These are phyloP conservation scores for Pseudolaguvia tuberculata DNA, from an alignment of 2,113 vertebrate species.

Conservation along the genomic window DNA sequence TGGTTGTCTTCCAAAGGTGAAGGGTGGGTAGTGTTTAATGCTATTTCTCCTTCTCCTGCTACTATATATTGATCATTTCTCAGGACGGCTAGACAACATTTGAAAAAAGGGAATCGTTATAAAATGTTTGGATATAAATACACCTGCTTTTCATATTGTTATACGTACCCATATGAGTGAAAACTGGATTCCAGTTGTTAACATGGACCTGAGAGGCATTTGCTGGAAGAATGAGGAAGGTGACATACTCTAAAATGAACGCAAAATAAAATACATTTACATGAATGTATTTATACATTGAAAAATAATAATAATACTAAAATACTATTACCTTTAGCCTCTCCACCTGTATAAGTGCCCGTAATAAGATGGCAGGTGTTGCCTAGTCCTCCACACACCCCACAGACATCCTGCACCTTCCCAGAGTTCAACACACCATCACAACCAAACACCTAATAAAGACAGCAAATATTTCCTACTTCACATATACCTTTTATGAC, in stretches of 20 bases:
- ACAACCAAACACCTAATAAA: conserved; percentile 81
- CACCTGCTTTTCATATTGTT: neutral
- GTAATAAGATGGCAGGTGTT: conserved; percentile 71
- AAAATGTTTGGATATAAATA: neutral
- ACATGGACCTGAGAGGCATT: conserved; percentile 73
- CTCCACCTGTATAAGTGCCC: conserved; percentile 75
- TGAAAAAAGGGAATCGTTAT: neutral
- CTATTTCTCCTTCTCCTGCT: conserved; percentile 71
- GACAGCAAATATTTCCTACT: neutral
- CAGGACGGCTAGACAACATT: conserved; percentile 69
- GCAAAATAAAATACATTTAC: neutral
- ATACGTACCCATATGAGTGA: conserved; percentile 88
- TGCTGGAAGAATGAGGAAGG: conserved; percentile 77
- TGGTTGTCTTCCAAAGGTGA: conserved; percentile 79
- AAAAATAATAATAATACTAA: neutral
- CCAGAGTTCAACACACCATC: conserved; percentile 81
- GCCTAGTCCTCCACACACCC: conserved; percentile 82
- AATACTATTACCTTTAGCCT: conserved; percentile 69
- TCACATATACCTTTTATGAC: neutral
- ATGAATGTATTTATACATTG: neutral
- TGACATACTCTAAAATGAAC: conserved; percentile 76
- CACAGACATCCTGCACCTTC: conserved; percentile 74
- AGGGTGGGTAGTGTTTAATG: conserved; percentile 73
- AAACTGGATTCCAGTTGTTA: conserved; percentile 79
- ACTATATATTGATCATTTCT: conserved; percentile 73